A percentile compares a stretch with the other conserved stretches of the same genome.
These are phyloP conservation scores for Eledona agricola DNA, from an alignment of 2,888 invertebrate genomes.

Conservation along the genomic window DNA sequence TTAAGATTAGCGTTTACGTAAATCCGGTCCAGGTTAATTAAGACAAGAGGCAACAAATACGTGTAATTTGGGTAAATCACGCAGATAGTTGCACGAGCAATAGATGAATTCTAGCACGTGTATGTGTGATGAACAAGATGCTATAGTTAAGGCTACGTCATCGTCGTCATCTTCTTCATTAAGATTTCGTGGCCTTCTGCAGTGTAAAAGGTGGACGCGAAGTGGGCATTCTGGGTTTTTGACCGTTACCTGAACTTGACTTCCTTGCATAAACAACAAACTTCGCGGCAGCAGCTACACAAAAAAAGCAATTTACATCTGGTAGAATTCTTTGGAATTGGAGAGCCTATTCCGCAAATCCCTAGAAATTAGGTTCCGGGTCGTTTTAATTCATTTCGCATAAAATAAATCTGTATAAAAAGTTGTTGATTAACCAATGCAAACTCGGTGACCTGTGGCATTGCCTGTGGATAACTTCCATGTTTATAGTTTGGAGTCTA, in stretches of 20 bases:
- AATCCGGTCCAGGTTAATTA: too few relatives aligned
- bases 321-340: conserved; percentile 1
- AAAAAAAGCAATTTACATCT: conserved; percentile 8
- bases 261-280: conserved; percentile 18
- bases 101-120: too few relatives aligned
- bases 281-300: not conserved
- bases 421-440: conserved; percentile 19
- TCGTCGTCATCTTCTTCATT: too few relatives aligned
- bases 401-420: conserved; percentile 14
- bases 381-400: conserved; percentile 2
- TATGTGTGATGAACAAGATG: too few relatives aligned
- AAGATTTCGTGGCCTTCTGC: conserved; percentile 28
- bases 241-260: conserved; percentile 35
- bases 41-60: too few relatives aligned
- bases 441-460: conserved; percentile 18
- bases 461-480: conserved; percentile 13
- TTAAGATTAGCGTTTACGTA: too few relatives aligned
- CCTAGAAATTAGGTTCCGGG: conserved; percentile 14
- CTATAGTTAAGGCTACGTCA: too few relatives aligned
- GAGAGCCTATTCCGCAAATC: too few relatives aligned
- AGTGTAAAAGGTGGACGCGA: conserved; percentile 14
- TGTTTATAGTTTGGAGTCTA: conserved; percentile 12
- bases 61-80: too few relatives aligned
- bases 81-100: too few relatives aligned
- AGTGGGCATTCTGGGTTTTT: conserved; percentile 20